Evolutionary conservation across 1,140 invertebrate species (phyloP).

Genomic region (Paraescarpia echinospica): DNA sequence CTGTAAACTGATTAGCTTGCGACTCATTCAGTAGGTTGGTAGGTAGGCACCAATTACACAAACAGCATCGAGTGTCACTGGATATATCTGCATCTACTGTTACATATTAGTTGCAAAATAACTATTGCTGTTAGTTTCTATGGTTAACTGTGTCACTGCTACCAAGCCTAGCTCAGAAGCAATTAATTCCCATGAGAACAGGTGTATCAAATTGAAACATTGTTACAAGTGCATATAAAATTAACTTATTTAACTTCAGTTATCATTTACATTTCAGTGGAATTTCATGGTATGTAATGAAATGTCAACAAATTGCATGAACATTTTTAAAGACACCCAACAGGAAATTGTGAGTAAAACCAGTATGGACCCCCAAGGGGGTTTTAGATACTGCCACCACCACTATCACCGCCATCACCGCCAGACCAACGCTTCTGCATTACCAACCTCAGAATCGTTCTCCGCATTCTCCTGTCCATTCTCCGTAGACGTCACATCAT

Average conservation of each 20-base stretch:
- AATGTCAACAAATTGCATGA: too few species aligned
- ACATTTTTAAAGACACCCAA: too few species aligned
- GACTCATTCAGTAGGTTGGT: background rate
- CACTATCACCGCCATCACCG: background rate
- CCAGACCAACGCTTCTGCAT: background rate
- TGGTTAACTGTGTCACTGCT: background rate
- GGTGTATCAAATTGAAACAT: background rate
- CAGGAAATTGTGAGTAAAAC: background rate
- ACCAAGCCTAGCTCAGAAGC: background rate
- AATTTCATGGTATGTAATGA: too few species aligned
- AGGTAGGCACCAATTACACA: background rate
- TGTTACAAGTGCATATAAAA: background rate
- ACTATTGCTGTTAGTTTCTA: background rate
- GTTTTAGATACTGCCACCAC: background rate
- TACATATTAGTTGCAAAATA: background rate
- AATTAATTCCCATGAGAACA: background rate
- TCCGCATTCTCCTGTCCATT: background rate
- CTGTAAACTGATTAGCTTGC: background rate
- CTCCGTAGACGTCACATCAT: background rate
- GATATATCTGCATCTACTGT: background rate
- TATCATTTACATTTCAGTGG: too few species aligned
- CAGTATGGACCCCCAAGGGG: background rate
- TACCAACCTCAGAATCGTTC: background rate
- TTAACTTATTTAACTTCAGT: background rate
- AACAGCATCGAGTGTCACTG: background rate